These are phyloP conservation scores for Papilio elwesi DNA, from an alignment of 2,888 invertebrate species.

Conservation along the genomic window DNA sequence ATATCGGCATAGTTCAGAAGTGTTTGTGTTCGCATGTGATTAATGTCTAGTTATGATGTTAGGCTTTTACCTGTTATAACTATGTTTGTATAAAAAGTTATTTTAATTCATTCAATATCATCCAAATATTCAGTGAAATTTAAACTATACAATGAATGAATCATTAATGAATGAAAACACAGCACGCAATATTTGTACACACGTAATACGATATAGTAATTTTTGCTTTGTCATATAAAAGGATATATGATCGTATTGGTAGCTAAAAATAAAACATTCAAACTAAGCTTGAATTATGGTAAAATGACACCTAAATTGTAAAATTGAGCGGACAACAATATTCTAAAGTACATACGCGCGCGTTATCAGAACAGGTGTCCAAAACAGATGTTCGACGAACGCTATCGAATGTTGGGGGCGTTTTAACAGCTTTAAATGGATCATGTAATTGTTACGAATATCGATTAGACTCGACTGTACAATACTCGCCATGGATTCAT, in stretches of 20 bases:
- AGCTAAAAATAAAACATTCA: conserved; percentile 1
- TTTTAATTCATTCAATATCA: background rate
- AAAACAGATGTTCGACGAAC: conserved; percentile 29
- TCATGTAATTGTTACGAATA: conserved; percentile 20
- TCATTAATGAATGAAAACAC: background rate
- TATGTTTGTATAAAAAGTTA: too few species aligned
- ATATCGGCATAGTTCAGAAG: too few species aligned
- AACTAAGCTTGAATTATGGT: background rate
- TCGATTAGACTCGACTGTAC: background rate
- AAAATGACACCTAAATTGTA: background rate
- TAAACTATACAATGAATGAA: background rate
- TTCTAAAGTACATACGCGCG: conserved; percentile 31
- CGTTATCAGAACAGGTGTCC: conserved; percentile 37
- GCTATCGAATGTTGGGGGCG: conserved; percentile 39
- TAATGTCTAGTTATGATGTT: too few species aligned
- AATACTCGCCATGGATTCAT: background rate
- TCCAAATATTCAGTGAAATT: background rate
- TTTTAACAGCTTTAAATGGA: conserved; percentile 26
- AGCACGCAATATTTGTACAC: background rate
- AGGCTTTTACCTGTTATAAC: too few species aligned
- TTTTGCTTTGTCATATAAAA: background rate
- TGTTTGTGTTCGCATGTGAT: too few species aligned
- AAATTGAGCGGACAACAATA: conserved; percentile 8
- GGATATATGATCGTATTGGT: background rate
- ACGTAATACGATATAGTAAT: background rate